Base-by-base conservation (phyloP, 2,113 vertebrate genomes). In the Tympanuchus pallidicinctus region DNA sequence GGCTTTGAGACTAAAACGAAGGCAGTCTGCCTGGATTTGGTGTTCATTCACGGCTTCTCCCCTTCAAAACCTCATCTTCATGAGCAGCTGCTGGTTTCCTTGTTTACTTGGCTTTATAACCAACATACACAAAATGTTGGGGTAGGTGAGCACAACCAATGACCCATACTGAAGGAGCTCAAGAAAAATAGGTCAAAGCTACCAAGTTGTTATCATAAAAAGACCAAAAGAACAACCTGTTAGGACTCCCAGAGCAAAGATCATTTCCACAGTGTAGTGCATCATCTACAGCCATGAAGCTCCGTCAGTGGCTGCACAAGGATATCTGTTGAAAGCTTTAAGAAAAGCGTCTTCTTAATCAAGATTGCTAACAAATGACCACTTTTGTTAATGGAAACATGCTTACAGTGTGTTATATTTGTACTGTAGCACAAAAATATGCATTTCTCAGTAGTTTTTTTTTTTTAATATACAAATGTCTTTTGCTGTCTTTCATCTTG, bases 261-360 rank as follows among this genome's bases (percentile, higher is more conserved):
- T 36, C 63, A 4, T 45, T 82, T 73, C 80, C 65, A 27, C 60
- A 74, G 71, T 86, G 21, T 34, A 87, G 15, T 54, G 24, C 14
- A 24, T 27, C 52, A 34, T 38, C 61, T 83, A 57, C 56, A 15
- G 0, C 0, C 90, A 19, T 40, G 50, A 60, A 18, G 67, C 36
- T 85, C 40, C 65, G 10, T 77, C 42, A 48, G 48, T 38, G 18
- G 40, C 3, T 69, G 21, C 2, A 1, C 40, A 34, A 22, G 78
- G 56, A 42, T 36, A 10, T 73, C 47, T 81, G 59, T 80, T 40
- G 40, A 79, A 87, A 90, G 27, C n/a, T 88, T 82, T 74, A 45
- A 38, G 65, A 90, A 79, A 77, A 40, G n/a, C 13, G 34, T 85
- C 56, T 90, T 83, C 59, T 90, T 80, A 89, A 94, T 88, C 72